phyloP scores from a whole-genome alignment of 2,113 vertebrate genomes.

The Ancistrus triradiatus region DNA sequence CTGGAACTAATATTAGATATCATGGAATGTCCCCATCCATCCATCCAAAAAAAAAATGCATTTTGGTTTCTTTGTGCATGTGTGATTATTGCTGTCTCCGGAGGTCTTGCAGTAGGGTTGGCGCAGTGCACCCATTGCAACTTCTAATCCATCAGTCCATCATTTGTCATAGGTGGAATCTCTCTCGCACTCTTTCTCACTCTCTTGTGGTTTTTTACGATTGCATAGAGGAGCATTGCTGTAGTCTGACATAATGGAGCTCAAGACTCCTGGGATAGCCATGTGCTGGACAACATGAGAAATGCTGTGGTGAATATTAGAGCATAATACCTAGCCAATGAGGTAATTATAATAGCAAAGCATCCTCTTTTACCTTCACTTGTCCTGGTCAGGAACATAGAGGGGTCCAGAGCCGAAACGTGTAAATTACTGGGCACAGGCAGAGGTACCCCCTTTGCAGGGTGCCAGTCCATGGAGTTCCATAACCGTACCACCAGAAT shows the following conservation, averaged over 20 bases:
- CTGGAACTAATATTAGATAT: conserved; percentile 30
- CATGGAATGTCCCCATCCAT: conserved; percentile 18
- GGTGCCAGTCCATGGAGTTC: too few relatives aligned
- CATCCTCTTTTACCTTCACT: too few relatives aligned
- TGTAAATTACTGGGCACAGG: too few relatives aligned
- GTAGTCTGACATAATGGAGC: conserved; percentile 5
- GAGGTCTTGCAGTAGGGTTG: conserved; percentile 28
- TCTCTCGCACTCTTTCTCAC: conserved; percentile 9
- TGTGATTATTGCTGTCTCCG: conserved; percentile 25
- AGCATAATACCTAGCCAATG: too few relatives aligned
- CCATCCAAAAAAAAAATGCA: conserved; percentile 14
- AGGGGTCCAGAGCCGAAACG: too few relatives aligned
- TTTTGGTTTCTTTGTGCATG: conserved; percentile 26
- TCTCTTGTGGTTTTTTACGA: conserved; percentile 7
- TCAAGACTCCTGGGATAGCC: neutral
- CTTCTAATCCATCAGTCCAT: conserved; percentile 27
- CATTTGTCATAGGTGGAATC: conserved; percentile 27
- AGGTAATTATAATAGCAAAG: too few relatives aligned
- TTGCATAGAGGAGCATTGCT: conserved; percentile 8
- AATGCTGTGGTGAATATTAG: too few relatives aligned
- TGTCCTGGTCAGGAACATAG: too few relatives aligned
- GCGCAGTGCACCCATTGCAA: conserved; percentile 36
- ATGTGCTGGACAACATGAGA: too few relatives aligned
- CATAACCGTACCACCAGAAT: too few relatives aligned
- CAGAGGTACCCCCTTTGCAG: too few relatives aligned